Evolutionary conservation across 2,113 vertebrate species (phyloP).

Genomic region (Elephas maximus): DNA sequence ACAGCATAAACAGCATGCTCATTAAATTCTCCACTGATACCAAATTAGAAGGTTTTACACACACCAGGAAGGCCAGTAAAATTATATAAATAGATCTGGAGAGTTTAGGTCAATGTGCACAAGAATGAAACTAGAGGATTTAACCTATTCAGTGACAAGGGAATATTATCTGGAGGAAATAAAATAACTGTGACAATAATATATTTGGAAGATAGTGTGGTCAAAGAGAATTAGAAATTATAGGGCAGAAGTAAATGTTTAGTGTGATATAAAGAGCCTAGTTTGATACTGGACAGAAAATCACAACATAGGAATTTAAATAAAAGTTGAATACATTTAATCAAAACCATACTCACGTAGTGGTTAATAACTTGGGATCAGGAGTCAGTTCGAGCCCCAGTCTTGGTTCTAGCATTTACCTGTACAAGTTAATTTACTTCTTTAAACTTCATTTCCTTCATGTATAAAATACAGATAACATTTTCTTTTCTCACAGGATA

Average conservation of each 20-base stretch:
- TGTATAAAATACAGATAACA: not conserved
- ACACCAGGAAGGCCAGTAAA: slow-evolving; percentile 58
- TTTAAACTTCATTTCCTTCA: not conserved
- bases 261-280: not conserved
- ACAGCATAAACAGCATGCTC: slow-evolving; percentile 76
- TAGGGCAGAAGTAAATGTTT: not conserved
- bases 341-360: slow-evolving; percentile 1
- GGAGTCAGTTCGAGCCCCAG: not conserved
- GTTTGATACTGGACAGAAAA: not conserved
- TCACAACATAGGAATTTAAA: slow-evolving; percentile 23
- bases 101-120: slow-evolving; percentile 33
- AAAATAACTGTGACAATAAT: slow-evolving; percentile 51
- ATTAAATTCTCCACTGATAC: slow-evolving; percentile 82
- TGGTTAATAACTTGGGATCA: not conserved
- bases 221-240: slow-evolving; percentile 50
- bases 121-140: slow-evolving; percentile 58
- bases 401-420: slow-evolving; percentile 15
- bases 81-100: slow-evolving; percentile 31
- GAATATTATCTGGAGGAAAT: slow-evolving; percentile 62
- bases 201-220: not conserved
- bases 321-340: slow-evolving; percentile 12
- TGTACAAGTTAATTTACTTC: slow-evolving; percentile 35
- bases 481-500: slow-evolving; percentile 41
- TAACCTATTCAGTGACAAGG: slow-evolving; percentile 50
- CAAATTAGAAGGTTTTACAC: slow-evolving; percentile 72